phyloP scores from a whole-genome alignment of 92 coral and sea anemone species.

The Zoanthus gigantus region DNA sequence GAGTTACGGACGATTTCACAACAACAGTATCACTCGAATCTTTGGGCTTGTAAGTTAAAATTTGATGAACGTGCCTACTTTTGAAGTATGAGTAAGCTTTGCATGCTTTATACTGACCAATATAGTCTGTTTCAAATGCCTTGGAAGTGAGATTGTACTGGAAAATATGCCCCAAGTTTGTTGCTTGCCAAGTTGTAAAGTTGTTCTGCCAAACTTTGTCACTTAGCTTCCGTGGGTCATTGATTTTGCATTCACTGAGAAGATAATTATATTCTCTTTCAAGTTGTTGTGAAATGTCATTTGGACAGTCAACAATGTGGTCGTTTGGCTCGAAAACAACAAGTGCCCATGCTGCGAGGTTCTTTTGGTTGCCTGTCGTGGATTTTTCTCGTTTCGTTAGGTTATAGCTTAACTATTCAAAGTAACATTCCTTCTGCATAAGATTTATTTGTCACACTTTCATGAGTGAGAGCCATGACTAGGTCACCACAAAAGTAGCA shows the following conservation, averaged over 20 bases:
- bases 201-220: constrained; percentile 30
- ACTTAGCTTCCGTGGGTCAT: constrained; percentile 41
- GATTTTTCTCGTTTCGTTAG: constrained; percentile 47
- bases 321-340: constrained; percentile 44
- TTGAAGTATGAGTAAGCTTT: constrained; percentile 43
- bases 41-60: constrained; percentile 32
- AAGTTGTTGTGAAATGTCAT: constrained; percentile 21
- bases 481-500: constrained; percentile 58
- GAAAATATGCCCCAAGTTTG: constrained; percentile 45
- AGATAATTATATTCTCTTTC: constrained; percentile 35
- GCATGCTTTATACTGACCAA: constrained; percentile 38
- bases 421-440: background rate
- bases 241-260: constrained; percentile 14
- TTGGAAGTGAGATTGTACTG: constrained; percentile 32
- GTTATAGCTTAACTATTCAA: background rate
- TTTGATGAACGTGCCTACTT: constrained; percentile 43
- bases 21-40: constrained; percentile 43
- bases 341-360: constrained; percentile 51
- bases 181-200: constrained; percentile 37
- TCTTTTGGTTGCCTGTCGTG: constrained; percentile 41
- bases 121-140: constrained; percentile 48
- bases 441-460: constrained; percentile 5
- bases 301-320: constrained; percentile 36
- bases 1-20: constrained; percentile 45
- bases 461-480: constrained; percentile 4